These are phyloP conservation scores for Salvelinus alpinus DNA, from an alignment of 2,113 vertebrate species.

Conservation along the genomic window DNA sequence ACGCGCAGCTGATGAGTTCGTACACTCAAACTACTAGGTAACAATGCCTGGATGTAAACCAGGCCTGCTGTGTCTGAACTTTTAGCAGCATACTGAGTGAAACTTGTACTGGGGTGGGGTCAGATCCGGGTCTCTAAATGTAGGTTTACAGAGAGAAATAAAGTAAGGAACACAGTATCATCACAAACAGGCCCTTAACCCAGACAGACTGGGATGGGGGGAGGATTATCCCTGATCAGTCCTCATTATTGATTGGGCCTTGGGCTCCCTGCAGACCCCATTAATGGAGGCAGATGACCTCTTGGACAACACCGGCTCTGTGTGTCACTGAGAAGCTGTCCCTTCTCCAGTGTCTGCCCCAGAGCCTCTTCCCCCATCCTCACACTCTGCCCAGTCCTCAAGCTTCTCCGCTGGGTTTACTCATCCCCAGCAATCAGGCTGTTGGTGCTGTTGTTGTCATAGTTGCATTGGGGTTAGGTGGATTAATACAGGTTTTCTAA, in stretches of 20 bases:
- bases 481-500: conserved; percentile 32
- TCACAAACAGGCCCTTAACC: conserved; percentile 29
- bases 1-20: conserved; percentile 32
- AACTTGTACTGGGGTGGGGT: conserved; percentile 10
- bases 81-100: conserved; percentile 20
- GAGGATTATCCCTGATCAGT: conserved; percentile 63
- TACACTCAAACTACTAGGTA: conserved; percentile 32
- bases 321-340: conserved; percentile 35
- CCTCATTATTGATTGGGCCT: conserved; percentile 66
- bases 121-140: conserved; percentile 37
- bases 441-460: conserved; percentile 21
- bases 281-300: conserved; percentile 70
- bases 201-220: conserved; percentile 31
- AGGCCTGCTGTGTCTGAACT: conserved; percentile 25
- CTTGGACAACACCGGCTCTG: conserved; percentile 49
- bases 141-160: conserved; percentile 21
- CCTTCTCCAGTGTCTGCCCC: conserved; percentile 19
- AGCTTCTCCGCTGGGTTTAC: conserved; percentile 10
- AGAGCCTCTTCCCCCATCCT: conserved; percentile 7
- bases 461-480: conserved; percentile 19
- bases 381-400: conserved; percentile 13
- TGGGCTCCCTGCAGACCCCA: conserved; percentile 62
- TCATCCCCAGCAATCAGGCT: conserved; percentile 24
- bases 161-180: conserved; percentile 30
- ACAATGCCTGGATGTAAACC: conserved; percentile 37